Base-by-base conservation (phyloP, 2,797 vertebrate species). In the Choloepus didactylus region DNA sequence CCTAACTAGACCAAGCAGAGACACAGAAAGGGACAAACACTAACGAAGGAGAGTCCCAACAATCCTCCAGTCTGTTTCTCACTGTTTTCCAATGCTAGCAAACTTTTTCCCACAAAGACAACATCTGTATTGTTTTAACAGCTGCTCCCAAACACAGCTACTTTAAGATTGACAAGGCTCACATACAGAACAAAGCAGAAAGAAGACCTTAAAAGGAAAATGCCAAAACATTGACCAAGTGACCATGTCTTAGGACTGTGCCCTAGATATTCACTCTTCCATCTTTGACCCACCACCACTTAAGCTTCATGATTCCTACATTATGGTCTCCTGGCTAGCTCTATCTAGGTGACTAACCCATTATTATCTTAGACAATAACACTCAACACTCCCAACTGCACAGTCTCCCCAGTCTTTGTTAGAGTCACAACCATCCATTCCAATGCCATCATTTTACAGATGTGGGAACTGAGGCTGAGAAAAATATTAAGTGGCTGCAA, bases 21-120 rank as follows among this genome's bases (percentile, higher is more conserved):
- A 89, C 27, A 38, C 41, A 70, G 76, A 79, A 11, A 64, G 31
- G 44, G 44, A 59, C 16, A 69, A 51, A 91, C 38, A 29, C 87
- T 21, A 85, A 67, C 60, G 67, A 54, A 2, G 19, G 1, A 31
- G 84, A 85, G 72, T 41, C 67, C 60, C 70, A 59, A 9, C 2
- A 16, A n/a, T 38, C n/a, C 76, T 87, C 83, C 35, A 60, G 56
- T 72, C 76, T 67, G 70, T 59, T 87, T 80, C 51, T 62, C 19
- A 46, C 41, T 72, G 8, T 90, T 83, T 67, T 76, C 80, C 89
- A 69, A 89, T n/a, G 49, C 59, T 93, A 90, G 46, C 11, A 73
- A 62, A 87, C 41, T 80, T 88, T 85, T 60, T 81, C 70, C 88
- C 67, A 81, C 67, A 85, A 81, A 70, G 49, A 54, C n/a, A 76